Base-by-base conservation (phyloP, 2,797 vertebrate species). In the Micromesistius poutassou region DNA sequence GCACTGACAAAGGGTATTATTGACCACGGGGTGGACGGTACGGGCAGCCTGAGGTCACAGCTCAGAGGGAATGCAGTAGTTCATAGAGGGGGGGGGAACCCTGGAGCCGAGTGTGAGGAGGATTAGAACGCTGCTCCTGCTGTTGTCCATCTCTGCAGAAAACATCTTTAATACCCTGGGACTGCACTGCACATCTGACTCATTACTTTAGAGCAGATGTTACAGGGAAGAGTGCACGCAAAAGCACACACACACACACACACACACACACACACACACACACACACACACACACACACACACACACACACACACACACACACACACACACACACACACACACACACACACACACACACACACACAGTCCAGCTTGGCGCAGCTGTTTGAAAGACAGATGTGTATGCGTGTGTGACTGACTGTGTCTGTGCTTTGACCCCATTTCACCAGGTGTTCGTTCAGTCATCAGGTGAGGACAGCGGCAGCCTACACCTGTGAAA, bases 401-500 rank as follows among this genome's bases (percentile, higher is more conserved):
- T 88, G 83, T 87, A 80, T 89, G 84, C 83, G 83, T 31, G 42
- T 77, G 81, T 79, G 73, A 33, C 40, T 77, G 77, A 30, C 35
- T 13, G 36, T 74, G 77, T 35, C 28, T 55, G 35, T 75, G 72
- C 72, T 75, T 38, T 87, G 85, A 77, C 82, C 78, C 77, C 72
- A 79, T 89, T 87, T 46, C 82, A 83, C 86, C 90, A 91, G 87
- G 85, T 90, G 88, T 81, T 84, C 31, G 71, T 25, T 80, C 80
- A 83, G 82, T 83, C 82, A 88, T 87, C 76, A 50, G 78, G 82
- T 85, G 78, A 85, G 79, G 10, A 22, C 73, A 79, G 72, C 66
- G 35, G 77, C 81, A 76, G 35, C 38, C 28, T 83, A 86, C 84
- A 83, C 86, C 85, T 89, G 82, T 85, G 87, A 86, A 88, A 88